Base-by-base conservation (phyloP, 1,140 invertebrate genomes). In the Pteromalus puparum region DNA sequence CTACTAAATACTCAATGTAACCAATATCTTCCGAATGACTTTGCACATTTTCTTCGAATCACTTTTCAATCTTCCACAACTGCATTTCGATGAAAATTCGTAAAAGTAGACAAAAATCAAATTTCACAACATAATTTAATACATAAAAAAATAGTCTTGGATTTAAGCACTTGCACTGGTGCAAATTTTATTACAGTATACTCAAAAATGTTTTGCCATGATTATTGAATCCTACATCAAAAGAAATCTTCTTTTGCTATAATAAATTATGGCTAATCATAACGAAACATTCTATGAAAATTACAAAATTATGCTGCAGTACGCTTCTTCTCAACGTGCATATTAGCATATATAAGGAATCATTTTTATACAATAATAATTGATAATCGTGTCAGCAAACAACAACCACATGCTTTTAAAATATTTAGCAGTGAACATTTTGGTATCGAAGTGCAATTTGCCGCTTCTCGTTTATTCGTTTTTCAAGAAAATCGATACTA, bases 361-460 rank as follows among this genome's bases (percentile, higher is more conserved):
- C 65, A 78, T 48, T 73, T 72, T 81, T 7, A 13, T 81, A 53
- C 42, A 68, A 30, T 28, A 72, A 30, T 48, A 81, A 73, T 74
- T 5, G n/a, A 65, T 65, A 18, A 75, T 72, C 12, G 26, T 81
- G 38, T 73, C 30, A 30, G 12, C 73, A 81, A 72, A 82, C 74
- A 75, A 82, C 30, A 42, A 82, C 48, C 24, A 48, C 30, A 68
- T 48, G 38, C 9, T 70, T 48, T 38, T 10, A 72, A n/a, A 79
- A 79, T 84, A 78, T 84, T 84, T 84, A 80, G 77, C 70, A 84
- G 83, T 80, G 83, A 84, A 84, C 76, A 84, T 84, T 10, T 80
- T 46, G 13, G 24, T 75, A 80, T 26, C 53, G 30, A 67, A 1
- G 46, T 26, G 38, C 73, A n/a, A 34, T 76, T 30, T 72, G 21